Evolutionary conservation across 2,113 vertebrate genomes (phyloP).

Genomic region (Syngnathus typhle): DNA sequence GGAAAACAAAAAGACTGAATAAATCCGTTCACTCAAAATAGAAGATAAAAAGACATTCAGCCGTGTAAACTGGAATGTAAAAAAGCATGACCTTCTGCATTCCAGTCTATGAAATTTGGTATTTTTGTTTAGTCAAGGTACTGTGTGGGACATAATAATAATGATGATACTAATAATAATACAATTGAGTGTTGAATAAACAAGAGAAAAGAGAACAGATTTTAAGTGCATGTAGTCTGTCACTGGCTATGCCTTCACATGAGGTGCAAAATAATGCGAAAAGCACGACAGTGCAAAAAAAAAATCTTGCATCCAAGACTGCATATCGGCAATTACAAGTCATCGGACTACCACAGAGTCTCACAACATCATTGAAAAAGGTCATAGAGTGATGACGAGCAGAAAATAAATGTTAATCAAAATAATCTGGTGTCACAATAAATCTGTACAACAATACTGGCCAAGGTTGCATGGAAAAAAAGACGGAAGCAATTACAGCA

Average conservation of each 20-base stretch:
- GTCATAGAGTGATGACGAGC: constrained; percentile 6
- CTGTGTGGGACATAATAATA: neutral
- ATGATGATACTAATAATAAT: no score
- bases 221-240: constrained; percentile 33
- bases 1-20: neutral
- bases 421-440: constrained; percentile 45
- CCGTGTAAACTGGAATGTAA: neutral
- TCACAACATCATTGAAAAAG: neutral
- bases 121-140: neutral
- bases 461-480: constrained; percentile 31
- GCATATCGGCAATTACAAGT: neutral
- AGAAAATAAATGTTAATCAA: constrained; percentile 34
- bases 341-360: neutral
- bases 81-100: neutral
- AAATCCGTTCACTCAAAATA: neutral
- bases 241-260: constrained; percentile 17
- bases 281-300: constrained; percentile 65
- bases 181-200: neutral
- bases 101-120: neutral
- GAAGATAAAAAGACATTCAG: constrained; percentile 27
- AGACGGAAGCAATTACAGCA: constrained; percentile 28
- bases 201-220: constrained; percentile 7
- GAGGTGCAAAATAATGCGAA: constrained; percentile 68
- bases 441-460: constrained; percentile 75
- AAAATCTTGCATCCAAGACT: constrained; percentile 27